These are phyloP conservation scores for Drosophila peninsularis DNA, from an alignment of 2,888 invertebrate species.

Conservation along the genomic window DNA sequence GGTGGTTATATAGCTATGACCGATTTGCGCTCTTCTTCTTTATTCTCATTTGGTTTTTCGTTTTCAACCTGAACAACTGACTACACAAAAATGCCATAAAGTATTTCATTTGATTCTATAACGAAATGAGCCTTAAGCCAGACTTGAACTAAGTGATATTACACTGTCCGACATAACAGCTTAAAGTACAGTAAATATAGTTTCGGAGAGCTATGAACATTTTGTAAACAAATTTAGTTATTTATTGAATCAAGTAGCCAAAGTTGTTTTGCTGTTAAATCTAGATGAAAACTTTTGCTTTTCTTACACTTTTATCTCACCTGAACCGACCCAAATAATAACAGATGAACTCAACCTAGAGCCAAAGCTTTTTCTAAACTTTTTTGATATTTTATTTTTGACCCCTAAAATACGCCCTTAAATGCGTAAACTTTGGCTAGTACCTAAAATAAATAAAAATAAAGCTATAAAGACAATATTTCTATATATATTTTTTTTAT, in stretches of 20 bases:
- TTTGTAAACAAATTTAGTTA: constrained; percentile 29
- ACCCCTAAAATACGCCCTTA: constrained; percentile 19
- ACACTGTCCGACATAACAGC: constrained; percentile 40
- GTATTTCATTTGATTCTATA: constrained; percentile 40
- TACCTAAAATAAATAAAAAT: constrained; percentile 21
- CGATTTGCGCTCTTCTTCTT: constrained; percentile 37
- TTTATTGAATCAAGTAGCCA: constrained; percentile 19
- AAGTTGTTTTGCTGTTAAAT: constrained; percentile 16
- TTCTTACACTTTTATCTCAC: too few species aligned
- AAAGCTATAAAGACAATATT: constrained; percentile 69
- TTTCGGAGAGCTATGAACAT: constrained; percentile 44
- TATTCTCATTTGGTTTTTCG: constrained; percentile 18
- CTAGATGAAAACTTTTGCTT: not conserved
- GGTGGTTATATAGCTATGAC: constrained; percentile 54
- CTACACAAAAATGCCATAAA: constrained; percentile 75
- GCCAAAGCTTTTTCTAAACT: constrained; percentile 28
- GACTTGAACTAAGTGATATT: constrained; percentile 16
- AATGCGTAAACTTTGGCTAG: constrained; percentile 21
- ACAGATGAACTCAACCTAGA: constrained; percentile 1
- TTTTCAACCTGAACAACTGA: constrained; percentile 47
- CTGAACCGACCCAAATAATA: not conserved
- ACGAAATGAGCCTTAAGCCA: constrained; percentile 28
- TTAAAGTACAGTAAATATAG: constrained; percentile 36
- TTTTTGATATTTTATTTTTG: constrained; percentile 12
- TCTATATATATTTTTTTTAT: constrained; percentile 63